Percentiles rank a stretch among this genome's conserved stretches.
Conservation (phyloP, 2,113 vertebrate genomes). For the Grammomys dolichurus region DNA sequence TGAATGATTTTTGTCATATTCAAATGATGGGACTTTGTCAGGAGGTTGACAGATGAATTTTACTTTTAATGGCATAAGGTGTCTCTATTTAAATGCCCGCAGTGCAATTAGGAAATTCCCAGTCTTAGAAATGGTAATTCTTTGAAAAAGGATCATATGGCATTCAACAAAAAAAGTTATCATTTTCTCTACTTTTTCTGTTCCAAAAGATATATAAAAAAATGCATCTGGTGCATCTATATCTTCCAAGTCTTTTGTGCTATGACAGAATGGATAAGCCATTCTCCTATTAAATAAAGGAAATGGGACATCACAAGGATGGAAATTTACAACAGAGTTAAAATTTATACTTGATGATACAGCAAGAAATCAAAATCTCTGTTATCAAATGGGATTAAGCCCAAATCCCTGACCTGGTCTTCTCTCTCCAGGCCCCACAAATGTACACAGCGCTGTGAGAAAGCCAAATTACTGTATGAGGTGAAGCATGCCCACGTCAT, state of each 20-base stretch:
- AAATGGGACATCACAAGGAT: neutral
- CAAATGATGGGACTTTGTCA: neutral
- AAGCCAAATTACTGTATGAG: neutral
- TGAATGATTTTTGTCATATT: neutral
- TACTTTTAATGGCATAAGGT: neutral
- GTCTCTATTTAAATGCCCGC: slow-evolving; percentile 1
- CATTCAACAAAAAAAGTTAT: slow-evolving; percentile 74
- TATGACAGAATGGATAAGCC: slow-evolving; percentile 45
- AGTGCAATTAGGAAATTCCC: neutral
- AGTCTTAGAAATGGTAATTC: slow-evolving; percentile 69
- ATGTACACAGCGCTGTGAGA: neutral
- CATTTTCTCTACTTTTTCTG: slow-evolving; percentile 57
- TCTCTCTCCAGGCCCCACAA: neutral
- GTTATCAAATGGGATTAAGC: slow-evolving; percentile 47
- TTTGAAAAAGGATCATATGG: slow-evolving; percentile 76
- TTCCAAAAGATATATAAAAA: slow-evolving; percentile 70
- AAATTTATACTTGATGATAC: slow-evolving; percentile 42
- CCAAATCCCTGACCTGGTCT: neutral
- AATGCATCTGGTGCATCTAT: neutral
- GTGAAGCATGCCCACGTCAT: neutral
- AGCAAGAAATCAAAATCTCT: slow-evolving; percentile 58
- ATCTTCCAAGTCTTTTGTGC: slow-evolving; percentile 46
- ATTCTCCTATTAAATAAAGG: slow-evolving; percentile 1
- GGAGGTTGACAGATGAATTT: neutral
- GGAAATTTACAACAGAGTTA: slow-evolving; percentile 59